Evolutionary conservation across 1,140 invertebrate species (phyloP), one percentile per base, ranked within the genome.

Genomic region (Neomicropteryx cornuta): DNA sequence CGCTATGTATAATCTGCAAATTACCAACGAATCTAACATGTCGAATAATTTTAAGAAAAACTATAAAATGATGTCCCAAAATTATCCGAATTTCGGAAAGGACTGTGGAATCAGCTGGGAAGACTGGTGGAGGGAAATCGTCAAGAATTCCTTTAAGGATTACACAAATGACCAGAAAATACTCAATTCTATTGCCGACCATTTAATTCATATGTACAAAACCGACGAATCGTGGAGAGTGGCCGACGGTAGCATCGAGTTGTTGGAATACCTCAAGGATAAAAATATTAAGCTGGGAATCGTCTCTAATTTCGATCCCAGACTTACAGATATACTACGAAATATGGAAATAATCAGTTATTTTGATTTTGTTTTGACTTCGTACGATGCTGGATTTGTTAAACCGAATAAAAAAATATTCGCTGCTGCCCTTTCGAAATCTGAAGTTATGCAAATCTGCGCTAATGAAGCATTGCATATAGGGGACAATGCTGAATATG

Each of bases 231-330:
- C 76, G 52, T 93, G 87, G 87, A 61, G 76, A 50, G 58, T 75
- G 14, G 70, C 73, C 45, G 70, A 79, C 23, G 81, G 79, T 4
- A 68, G 74, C 10, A 48, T 69, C 3, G 69, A 77, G 19, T 56
- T 87, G 21, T 62, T 93, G 1, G 55, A 74, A 20, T 67, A 71
- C 41, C 52, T 85, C 11, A 68, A 62, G 36, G 48, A 50, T 13
- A 53, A 47, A 18, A 48, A 59, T 27, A 47, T 80, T 10, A 49
- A 62, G 3, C 43, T 93, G 17, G 89, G 88, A 13, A 74, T 90
- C 0, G 79, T 94, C 45, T 89, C 87, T 10, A 95, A 95, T 64
- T 90, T 83, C 67, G 89, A 94, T 65, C 77, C 84, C 31, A 70
- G 87, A 36, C 60, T 94, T 1, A 63, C 77, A 33, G 60, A 63